Base-by-base conservation (phyloP, 2,888 invertebrate species). In the Dioctria linearis region DNA sequence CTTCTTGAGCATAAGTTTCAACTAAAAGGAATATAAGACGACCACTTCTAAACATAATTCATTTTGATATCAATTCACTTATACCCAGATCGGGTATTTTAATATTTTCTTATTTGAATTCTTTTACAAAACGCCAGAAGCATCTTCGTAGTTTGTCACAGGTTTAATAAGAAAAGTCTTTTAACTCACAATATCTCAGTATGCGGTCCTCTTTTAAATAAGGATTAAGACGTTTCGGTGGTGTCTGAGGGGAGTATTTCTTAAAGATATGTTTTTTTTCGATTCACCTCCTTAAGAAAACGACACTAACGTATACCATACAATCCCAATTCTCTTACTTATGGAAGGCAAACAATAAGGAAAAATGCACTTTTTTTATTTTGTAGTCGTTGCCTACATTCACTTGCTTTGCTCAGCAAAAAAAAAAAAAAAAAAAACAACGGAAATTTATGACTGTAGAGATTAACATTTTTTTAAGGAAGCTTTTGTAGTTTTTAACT, bases 201-300 rank as follows among this genome's bases (percentile, higher is more conserved):
- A 73, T 73, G 73, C 57, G 73, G 73, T 57, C 11, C 73, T 40
- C 42, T 39, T 73, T 59, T 42, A 40, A 73, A n/a, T 13, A 2
- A 40, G 59, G 73, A 73, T 73, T 73, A 73, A 59, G 73, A 73
- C 73, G 42, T 73, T 73, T 13, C 43, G n/a, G 69, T 25, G 25
- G 25, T 37, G 8, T 54, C 39, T 51, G 25, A 40, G 46, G 42
- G 73, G 13, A 73, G 42, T 57, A 40, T 73, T 73, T 13, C 43
- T 73, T 13, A 39, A 73, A 37, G 73, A 73, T 5, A 39, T 73
- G n/a, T 42, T 73, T 25, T 73, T 69, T 51, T 46, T 71, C 46
- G 39, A 71, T 71, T 54, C 71, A 25, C 54, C 54, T 71, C 59
- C 51, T 73, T 59, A 73, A 42, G 73, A 54, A 73, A 73, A 61